A percentile compares a stretch with the other conserved stretches of the same genome.
Conservation (phyloP, 1,140 invertebrate genomes). For the Lepidurus apus region DNA sequence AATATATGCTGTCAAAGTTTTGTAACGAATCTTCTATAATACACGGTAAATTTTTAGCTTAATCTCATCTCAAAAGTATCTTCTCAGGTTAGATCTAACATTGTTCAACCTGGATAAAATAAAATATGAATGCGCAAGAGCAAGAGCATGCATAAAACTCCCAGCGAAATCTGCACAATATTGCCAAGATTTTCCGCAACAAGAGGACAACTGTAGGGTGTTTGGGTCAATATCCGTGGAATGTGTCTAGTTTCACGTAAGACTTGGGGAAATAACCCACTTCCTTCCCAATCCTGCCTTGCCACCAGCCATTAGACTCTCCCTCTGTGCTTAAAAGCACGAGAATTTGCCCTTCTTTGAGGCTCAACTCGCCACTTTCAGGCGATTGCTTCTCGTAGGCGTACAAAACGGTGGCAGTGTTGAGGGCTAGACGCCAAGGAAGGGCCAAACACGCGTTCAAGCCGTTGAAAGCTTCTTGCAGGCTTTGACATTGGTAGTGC, state of each 20-base stretch:
- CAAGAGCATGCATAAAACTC: neutral
- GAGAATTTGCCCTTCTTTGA: slow-evolving; percentile 70
- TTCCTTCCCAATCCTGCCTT: slow-evolving; percentile 61
- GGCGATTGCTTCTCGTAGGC: slow-evolving; percentile 58
- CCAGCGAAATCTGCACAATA: too few relatives aligned
- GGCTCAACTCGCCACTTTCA: slow-evolving; percentile 67
- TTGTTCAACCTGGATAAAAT: neutral
- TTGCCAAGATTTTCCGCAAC: neutral
- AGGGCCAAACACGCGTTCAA: slow-evolving; percentile 68
- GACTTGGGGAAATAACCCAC: slow-evolving; percentile 42
- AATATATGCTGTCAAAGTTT: neutral
- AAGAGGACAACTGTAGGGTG: neutral
- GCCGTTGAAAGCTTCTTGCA: slow-evolving; percentile 87
- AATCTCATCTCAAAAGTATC: neutral
- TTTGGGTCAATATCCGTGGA: neutral
- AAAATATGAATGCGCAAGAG: neutral
- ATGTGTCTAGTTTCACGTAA: slow-evolving; percentile 30
- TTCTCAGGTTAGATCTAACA: neutral
- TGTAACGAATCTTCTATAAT: neutral
- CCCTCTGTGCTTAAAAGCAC: slow-evolving; percentile 69
- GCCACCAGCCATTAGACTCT: slow-evolving; percentile 75
- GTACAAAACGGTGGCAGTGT: slow-evolving; percentile 63
- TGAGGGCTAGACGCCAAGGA: slow-evolving; percentile 61
- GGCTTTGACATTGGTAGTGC: slow-evolving; percentile 80
- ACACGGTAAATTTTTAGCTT: neutral